Evolutionary conservation across 2,888 invertebrate species (phyloP), one percentile per base, ranked within the genome.

Genomic region (Piscicola geometra): DNA sequence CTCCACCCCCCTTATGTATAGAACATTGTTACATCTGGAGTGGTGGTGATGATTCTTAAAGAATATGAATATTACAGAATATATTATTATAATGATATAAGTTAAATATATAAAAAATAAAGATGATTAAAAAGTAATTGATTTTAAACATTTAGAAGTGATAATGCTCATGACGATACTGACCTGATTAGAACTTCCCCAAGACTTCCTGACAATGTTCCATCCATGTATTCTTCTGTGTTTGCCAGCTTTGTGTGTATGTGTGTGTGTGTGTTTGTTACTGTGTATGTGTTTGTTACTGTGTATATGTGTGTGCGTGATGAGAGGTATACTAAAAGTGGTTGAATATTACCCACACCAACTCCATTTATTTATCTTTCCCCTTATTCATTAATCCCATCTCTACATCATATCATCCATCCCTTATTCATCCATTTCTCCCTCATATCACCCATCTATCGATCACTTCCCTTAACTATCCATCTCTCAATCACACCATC

Each of bases 141-240:
- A n/a, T n/a, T n/a, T n/a, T n/a, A n/a, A n/a, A n/a, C n/a, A n/a
- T n/a, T n/a, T n/a, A n/a, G n/a, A n/a, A n/a, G n/a, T n/a, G n/a
- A n/a, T n/a, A n/a, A n/a, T n/a, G n/a, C n/a, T n/a, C n/a, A n/a
- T n/a, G n/a, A n/a, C n/a, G n/a, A n/a, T n/a, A 68, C 67, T 72
- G 78, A 96, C 84, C 98, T 90, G 80, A 99, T 92, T 21, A 99
- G 88, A 47, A 99, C 94, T 89, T 99, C 99, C 15, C 99, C 99
- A 12, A 99, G 89, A 84, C 92, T 94, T 71, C 97, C 96, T 81
- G 95, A 93, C 79, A 91, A 89, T 79, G 89, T 90, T 75, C 95
- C 95, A 83, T 98, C 96, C 79, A 98, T 93, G 83, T 91, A 93
- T 88, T 99, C 99, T 86, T 99, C 98, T 12, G 98, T 93, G 85